Percentiles rank a stretch among this genome's conserved stretches.
Conservation (phyloP, 92 coral and sea anemone species). For the Porites lobata region DNA sequence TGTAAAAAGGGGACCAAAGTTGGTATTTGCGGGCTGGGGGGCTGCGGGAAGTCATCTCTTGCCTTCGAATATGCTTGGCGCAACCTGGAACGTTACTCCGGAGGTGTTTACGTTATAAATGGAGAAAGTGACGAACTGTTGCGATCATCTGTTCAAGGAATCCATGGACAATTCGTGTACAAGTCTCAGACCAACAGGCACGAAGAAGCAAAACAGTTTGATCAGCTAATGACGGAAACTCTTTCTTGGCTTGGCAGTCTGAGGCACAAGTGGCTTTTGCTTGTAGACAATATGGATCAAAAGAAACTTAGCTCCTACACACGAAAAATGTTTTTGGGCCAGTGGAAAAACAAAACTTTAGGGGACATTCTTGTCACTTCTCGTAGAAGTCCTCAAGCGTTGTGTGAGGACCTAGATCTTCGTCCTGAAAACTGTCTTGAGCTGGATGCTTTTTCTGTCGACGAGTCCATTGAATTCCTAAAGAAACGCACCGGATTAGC, state of each 20-base stretch:
- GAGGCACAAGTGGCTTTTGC: conserved; percentile 63
- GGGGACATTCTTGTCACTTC: conserved; percentile 80
- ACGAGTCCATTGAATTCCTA: conserved; percentile 1
- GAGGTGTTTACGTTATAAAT: conserved; percentile 67
- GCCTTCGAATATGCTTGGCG: conserved; percentile 62
- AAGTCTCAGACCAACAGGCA: conserved; percentile 34
- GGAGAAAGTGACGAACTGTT: conserved; percentile 54
- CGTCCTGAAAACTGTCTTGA: conserved; percentile 47
- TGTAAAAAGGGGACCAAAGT: not conserved
- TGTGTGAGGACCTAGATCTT: conserved; percentile 52
- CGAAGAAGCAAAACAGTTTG: conserved; percentile 7
- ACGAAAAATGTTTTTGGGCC: conserved; percentile 61
- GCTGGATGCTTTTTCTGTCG: conserved; percentile 12
- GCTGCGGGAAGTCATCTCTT: conserved; percentile 71
- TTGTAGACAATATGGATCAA: conserved; percentile 69
- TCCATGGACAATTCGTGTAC: conserved; percentile 31
- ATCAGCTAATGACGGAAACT: conserved; percentile 52
- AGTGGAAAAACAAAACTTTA: conserved; percentile 62
- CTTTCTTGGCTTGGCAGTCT: conserved; percentile 52
- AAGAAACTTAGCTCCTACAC: conserved; percentile 56
- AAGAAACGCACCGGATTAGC: not conserved
- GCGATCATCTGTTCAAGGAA: conserved; percentile 14
- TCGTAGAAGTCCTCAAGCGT: conserved; percentile 60
- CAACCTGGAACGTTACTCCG: conserved; percentile 30
- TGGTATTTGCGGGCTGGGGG: conserved; percentile 67